Percentiles rank a stretch among this genome's conserved stretches.
phyloP scores from a whole-genome alignment of 1,140 invertebrate genomes.

The Rhopalosiphum maidis region DNA sequence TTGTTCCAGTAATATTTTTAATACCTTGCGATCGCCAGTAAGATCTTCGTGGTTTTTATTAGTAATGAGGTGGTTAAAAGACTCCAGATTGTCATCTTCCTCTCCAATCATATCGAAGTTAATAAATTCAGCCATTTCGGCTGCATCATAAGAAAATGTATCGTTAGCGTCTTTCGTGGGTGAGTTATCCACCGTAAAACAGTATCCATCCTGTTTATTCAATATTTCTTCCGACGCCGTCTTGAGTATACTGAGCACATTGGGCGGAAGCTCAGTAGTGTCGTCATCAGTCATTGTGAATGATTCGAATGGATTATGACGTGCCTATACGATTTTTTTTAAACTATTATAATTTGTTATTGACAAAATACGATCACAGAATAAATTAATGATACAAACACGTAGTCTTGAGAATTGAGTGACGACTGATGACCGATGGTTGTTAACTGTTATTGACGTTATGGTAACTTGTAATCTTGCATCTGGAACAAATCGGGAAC shows the following conservation, averaged over 20 bases:
- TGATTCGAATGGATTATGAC: not conserved
- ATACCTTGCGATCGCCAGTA: conserved; percentile 19
- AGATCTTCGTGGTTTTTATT: not conserved
- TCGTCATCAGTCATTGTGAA: not conserved
- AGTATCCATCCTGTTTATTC: not conserved
- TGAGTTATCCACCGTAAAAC: not conserved
- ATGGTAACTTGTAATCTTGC: no score
- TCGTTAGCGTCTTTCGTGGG: not conserved
- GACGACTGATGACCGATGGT: no score
- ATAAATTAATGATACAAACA: no score
- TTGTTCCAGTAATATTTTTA: conserved; percentile 21
- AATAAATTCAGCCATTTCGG: not conserved
- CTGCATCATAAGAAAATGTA: not conserved
- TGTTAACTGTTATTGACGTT: no score
- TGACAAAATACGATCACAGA: no score
- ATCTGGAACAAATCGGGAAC: no score
- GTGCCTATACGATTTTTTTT: no score
- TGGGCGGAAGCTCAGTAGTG: not conserved
- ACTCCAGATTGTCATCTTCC: not conserved
- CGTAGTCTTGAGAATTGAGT: no score
- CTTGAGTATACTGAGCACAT: not conserved
- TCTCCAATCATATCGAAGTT: conserved; percentile 38
- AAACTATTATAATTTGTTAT: no score
- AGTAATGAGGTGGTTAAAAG: not conserved
- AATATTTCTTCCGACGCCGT: not conserved